A percentile compares a stretch with the other conserved stretches of the same genome.
Evolutionary conservation across 1,140 invertebrate species (phyloP).

Genomic region (Scylla paramamosain): DNA sequence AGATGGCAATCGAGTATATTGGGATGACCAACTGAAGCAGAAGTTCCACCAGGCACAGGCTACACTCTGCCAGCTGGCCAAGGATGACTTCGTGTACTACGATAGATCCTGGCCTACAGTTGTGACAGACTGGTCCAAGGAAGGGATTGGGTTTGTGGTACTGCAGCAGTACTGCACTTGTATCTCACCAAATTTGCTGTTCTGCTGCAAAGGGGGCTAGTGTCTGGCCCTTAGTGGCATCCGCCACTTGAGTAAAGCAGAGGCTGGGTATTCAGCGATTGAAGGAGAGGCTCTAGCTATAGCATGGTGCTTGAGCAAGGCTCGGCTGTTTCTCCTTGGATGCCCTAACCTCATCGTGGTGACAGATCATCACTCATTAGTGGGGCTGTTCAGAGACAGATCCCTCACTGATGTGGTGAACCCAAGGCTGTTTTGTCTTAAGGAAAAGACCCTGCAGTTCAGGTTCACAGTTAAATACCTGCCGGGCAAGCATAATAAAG

Average conservation of each 20-base stretch:
- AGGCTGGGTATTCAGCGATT: background rate
- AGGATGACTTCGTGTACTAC: conserved; percentile 27
- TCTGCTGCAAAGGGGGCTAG: conserved; percentile 53
- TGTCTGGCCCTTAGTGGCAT: conserved; percentile 43
- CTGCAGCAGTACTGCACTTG: conserved; percentile 45
- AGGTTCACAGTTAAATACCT: conserved; percentile 45
- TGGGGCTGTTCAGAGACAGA: conserved; percentile 33
- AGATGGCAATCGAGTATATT: background rate
- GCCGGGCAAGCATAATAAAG: conserved; percentile 26
- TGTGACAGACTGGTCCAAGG: conserved; percentile 49
- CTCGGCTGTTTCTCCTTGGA: conserved; percentile 5
- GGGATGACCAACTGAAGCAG: conserved; percentile 29
- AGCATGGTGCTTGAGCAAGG: conserved; percentile 14
- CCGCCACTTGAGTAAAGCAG: background rate
- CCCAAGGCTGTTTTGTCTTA: conserved; percentile 45
- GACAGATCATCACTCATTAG: conserved; percentile 35
- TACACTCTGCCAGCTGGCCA: conserved; percentile 11
- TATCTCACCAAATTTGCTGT: background rate
- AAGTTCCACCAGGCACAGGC: conserved; percentile 31
- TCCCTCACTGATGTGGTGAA: conserved; percentile 43
- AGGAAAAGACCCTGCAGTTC: too few relatives aligned
- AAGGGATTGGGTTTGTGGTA: conserved; percentile 52
- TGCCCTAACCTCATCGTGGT: conserved; percentile 58
- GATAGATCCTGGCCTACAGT: conserved; percentile 36
- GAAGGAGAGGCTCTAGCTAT: conserved; percentile 38